A percentile compares a stretch with the other conserved stretches of the same genome.
These are phyloP conservation scores for Paraplagusia blochii DNA, from an alignment of 2,113 vertebrate genomes.

Conservation along the genomic window DNA sequence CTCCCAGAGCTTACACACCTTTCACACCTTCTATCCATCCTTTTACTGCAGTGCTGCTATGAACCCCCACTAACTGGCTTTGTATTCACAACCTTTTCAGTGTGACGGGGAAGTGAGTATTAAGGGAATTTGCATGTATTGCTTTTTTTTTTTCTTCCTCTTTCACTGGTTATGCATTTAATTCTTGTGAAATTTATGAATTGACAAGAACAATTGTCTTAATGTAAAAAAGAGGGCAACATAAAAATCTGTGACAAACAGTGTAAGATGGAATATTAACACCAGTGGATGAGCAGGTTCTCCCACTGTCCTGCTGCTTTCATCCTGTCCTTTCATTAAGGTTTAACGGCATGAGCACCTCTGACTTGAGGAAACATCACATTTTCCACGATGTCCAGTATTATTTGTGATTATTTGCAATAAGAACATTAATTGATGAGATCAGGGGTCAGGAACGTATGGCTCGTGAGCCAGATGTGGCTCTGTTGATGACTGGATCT, in stretches of 20 bases:
- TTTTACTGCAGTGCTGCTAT: background rate
- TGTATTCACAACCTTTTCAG: constrained; percentile 84
- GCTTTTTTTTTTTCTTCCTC: constrained; percentile 47
- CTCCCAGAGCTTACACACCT: background rate
- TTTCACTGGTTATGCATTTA: constrained; percentile 65
- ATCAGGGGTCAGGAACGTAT: too few species aligned
- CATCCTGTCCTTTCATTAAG: background rate
- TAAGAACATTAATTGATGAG: too few species aligned
- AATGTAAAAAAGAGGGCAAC: too few species aligned
- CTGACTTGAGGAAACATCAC: too few species aligned
- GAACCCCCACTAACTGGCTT: constrained; percentile 47
- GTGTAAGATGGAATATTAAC: background rate
- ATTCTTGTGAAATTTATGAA: background rate
- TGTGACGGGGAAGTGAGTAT: constrained; percentile 96
- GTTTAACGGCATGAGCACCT: too few species aligned
- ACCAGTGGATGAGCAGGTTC: background rate
- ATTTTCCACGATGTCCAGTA: too few species aligned
- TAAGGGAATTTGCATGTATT: background rate
- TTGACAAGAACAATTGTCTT: background rate
- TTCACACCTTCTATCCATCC: background rate
- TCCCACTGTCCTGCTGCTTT: background rate
- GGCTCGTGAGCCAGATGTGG: too few species aligned
- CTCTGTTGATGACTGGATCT: too few species aligned
- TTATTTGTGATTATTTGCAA: too few species aligned
- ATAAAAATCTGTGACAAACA: too few species aligned